These are phyloP conservation scores for Charadrius vociferus DNA, from an alignment of 2,113 vertebrate genomes.

Conservation along the genomic window DNA sequence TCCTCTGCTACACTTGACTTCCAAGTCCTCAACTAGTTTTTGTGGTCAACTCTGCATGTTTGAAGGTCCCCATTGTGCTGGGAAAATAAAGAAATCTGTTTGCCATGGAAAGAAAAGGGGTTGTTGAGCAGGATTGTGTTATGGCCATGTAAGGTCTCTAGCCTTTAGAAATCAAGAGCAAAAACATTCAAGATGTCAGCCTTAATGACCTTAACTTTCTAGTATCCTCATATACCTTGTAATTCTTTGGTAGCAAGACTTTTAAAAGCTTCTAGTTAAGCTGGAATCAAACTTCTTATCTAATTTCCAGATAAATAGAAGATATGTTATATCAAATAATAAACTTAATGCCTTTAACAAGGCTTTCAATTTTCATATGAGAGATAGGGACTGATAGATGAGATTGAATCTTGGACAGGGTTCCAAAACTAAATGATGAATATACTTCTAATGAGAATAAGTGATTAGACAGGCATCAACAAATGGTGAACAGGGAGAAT, in stretches of 20 bases:
- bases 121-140: not conserved
- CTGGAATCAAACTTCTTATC: not conserved
- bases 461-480: not conserved
- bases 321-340: not conserved
- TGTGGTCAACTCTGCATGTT: not conserved
- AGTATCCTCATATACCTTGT: not conserved
- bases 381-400: not conserved
- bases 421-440: not conserved
- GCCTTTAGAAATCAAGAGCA: not conserved
- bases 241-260: not conserved
- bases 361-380: not conserved
- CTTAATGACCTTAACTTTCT: not conserved
- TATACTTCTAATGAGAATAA: not conserved
- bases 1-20: not conserved
- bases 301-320: not conserved
- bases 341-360: not conserved
- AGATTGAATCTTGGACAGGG: not conserved
- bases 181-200: not conserved
- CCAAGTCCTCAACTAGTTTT: not conserved
- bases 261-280: not conserved
- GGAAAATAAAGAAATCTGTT: not conserved
- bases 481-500: not conserved
- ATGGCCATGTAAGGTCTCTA: not conserved
- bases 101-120: not conserved
- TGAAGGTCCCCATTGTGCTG: not conserved